A percentile compares a stretch with the other conserved stretches of the same genome.
These are phyloP conservation scores for Papilio helenus DNA, from an alignment of 1,140 invertebrate species.

Conservation along the genomic window DNA sequence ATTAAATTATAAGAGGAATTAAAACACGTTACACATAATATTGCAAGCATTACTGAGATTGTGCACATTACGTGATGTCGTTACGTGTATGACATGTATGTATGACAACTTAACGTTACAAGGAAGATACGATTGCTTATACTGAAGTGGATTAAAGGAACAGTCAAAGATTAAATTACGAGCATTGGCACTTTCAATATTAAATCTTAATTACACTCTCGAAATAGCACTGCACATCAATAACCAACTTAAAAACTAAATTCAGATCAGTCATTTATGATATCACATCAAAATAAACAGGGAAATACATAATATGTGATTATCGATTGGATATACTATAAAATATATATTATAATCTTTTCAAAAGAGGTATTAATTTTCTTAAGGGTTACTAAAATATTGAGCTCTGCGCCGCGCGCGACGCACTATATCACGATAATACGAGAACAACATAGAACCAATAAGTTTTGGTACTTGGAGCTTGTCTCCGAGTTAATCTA, in stretches of 20 bases:
- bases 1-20: constrained; percentile 81
- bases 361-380: constrained; percentile 83
- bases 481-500: constrained; percentile 80
- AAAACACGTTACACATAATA: constrained; percentile 78
- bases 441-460: constrained; percentile 81
- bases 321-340: constrained; percentile 79
- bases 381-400: constrained; percentile 84
- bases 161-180: constrained; percentile 83
- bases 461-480: constrained; percentile 81
- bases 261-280: constrained; percentile 85
- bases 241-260: constrained; percentile 85
- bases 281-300: constrained; percentile 84
- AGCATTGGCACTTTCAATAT: constrained; percentile 84
- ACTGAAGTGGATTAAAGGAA: constrained; percentile 76
- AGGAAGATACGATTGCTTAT: constrained; percentile 67
- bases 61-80: constrained; percentile 76
- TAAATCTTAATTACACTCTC: constrained; percentile 83
- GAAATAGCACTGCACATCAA: constrained; percentile 83
- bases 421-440: constrained; percentile 82
- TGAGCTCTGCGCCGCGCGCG: constrained; percentile 81
- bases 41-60: constrained; percentile 84
- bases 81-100: constrained; percentile 54
- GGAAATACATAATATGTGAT: constrained; percentile 82
- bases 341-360: constrained; percentile 80
- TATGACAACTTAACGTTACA: constrained; percentile 62